Evolutionary conservation across 1,140 invertebrate species (phyloP), one percentile per base, ranked within the genome.

Genomic region (Lamellibrachia luymesi): DNA sequence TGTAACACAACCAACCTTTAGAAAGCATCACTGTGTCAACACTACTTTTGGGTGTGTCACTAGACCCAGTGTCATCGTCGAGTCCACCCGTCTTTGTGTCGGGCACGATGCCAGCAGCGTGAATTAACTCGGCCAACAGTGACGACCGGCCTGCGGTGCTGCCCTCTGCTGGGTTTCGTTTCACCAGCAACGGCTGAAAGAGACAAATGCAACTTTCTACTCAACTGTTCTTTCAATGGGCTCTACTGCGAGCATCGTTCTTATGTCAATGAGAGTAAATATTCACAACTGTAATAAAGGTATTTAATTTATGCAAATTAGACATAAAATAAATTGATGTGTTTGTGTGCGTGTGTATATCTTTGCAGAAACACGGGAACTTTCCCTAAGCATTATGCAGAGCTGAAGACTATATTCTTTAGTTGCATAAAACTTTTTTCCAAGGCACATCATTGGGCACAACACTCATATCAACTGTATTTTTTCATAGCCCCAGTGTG

Each of bases 61-160:
- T 92, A 8, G 94, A 94, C 49, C 90, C 64, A 2, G 91, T 13
- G 91, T 91, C 49, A 25, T 50, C 91, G 13, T 91, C 49, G n/a
- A 27, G 4, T 13, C 49, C 22, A 4, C 93, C 93, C 8, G 93
- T 52, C 10, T 91, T 92, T 17, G 92, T 90, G n/a, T 95, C 95
- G 10, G 95, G 94, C 50, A 93, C 93, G 50, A 95, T 95, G 17
- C 95, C 95, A 94, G 95, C 95, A 38, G 95, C 95, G 38, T 95
- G 95, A 13, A 96, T 96, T 27, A 96, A 92, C 92, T 96, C 96
- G 52, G 95, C 95, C 38, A 96, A 93, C 51, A 96, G 93, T 51
- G 92, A 92, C n/a, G 92, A 90, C 22, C 90, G 64, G 25, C 90
- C 56, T 90, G 90, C 27, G 17, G 90, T 90, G 27, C 90, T 92